Conservation (phyloP, 2,113 vertebrate genomes). For the Eupsittula cactorum region DNA sequence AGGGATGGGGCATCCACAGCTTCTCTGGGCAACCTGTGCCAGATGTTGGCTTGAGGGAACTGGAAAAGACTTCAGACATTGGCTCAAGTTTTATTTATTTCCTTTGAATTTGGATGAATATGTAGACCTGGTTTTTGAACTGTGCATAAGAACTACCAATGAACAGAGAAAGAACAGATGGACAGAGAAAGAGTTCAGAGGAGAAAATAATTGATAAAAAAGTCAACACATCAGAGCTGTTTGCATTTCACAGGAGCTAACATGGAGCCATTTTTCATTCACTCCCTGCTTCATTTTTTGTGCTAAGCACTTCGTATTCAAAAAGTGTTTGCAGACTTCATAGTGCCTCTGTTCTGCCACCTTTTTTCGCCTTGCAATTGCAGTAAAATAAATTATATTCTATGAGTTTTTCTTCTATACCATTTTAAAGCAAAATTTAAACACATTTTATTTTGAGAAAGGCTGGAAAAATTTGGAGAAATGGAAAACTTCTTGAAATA, state of each 20-base stretch:
- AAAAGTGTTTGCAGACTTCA: not conserved
- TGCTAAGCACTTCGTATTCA: not conserved
- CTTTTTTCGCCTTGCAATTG: not conserved
- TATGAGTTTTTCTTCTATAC: not conserved
- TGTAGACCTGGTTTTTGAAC: not conserved
- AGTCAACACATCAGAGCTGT: not conserved
- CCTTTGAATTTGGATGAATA: not conserved
- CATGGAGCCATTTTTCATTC: not conserved
- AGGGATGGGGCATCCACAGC: not conserved
- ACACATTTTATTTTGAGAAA: not conserved
- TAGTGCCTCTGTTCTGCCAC: not conserved
- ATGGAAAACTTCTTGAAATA: not conserved
- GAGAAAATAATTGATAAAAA: not conserved
- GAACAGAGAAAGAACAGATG: not conserved
- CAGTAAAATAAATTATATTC: not conserved
- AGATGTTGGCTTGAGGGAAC: not conserved
- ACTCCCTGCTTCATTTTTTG: not conserved
- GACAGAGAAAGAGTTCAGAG: not conserved
- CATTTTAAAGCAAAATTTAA: not conserved
- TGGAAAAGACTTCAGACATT: not conserved
- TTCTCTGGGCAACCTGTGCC: not conserved
- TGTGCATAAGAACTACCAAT: not conserved
- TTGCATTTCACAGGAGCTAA: not conserved
- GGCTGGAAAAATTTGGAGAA: not conserved
- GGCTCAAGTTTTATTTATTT: not conserved